Evolutionary conservation across 2,113 vertebrate species (phyloP).

Genomic region (Gracilinanus agilis): DNA sequence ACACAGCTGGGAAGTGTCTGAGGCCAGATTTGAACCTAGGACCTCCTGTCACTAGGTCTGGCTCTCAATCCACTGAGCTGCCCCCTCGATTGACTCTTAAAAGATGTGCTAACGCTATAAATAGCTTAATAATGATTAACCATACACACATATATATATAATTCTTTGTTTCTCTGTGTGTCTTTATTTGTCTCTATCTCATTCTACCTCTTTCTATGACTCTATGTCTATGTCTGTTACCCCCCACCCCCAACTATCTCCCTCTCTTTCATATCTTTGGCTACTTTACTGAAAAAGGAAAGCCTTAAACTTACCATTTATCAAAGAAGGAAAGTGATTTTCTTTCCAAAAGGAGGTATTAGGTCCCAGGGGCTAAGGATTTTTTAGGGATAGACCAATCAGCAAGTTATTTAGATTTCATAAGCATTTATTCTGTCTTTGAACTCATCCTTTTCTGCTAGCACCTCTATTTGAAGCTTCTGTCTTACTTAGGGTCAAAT

Average conservation of each 20-base stretch:
- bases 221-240: not conserved
- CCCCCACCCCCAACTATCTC: not conserved
- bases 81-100: not conserved
- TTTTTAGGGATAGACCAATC: not conserved
- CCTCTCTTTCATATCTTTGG: not conserved
- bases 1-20: too few relatives aligned
- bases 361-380: not conserved
- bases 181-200: not conserved
- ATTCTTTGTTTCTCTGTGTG: not conserved
- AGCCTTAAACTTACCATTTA: not conserved
- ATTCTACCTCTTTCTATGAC: not conserved
- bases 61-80: too few relatives aligned
- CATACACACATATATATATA: not conserved
- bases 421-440: not conserved
- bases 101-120: not conserved
- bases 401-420: not conserved
- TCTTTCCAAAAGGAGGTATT: not conserved
- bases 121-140: not conserved
- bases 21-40: too few relatives aligned
- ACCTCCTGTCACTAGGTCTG: too few relatives aligned
- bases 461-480: not conserved
- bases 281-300: not conserved
- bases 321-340: not conserved
- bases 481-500: not conserved
- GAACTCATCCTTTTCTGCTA: not conserved